Base-by-base conservation (phyloP, 2,888 invertebrate species). In the Eupithecia tripunctaria region DNA sequence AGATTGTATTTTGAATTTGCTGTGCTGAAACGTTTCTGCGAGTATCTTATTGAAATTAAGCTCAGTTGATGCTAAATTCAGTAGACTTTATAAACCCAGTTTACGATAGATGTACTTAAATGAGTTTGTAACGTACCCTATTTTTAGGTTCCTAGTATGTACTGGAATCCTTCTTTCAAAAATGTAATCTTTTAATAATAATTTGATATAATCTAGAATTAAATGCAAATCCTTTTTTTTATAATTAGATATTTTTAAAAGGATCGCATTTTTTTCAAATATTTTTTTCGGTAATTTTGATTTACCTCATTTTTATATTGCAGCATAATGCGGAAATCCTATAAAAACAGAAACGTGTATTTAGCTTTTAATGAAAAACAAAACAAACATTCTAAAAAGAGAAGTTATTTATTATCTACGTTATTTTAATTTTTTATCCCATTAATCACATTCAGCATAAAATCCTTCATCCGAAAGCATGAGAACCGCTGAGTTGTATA, bases 401-500 rank as follows among this genome's bases (percentile, higher is more conserved):
- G 21, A 67, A n/a, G 41, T 62, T 63, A 70, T 65, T 62, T 63
- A 70, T 65, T 56, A 32, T 70, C 43, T 38, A 67, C 66, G 63
- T 43, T 67, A 51, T 68, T 63, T 71, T 60, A 68, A 62, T 75
- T 72, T 76, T 73, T 69, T 73, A 75, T 78, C 75, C 74, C 76
- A 75, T 79, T 77, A 79, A 78, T 78, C 78, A 79, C 73, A 76
- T 72, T 74, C 73, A 75, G 64, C 74, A 76, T 72, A 76, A 79
- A 78, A 77, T 77, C 73, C 72, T 73, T 79, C 72, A 67, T 62
- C 70, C 72, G 74, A 66, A 70, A 73, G 73, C 76, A 75, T 77
- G 76, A 76, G 74, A 79, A 76, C 77, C 79, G 76, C 73, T 68
- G 78, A 75, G 75, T 77, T 75, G 75, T 74, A 73, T 78, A 80